A percentile compares a stretch with the other conserved stretches of the same genome.
Evolutionary conservation across 2,888 invertebrate species (phyloP).

Genomic region (Alloplasta piceator): DNA sequence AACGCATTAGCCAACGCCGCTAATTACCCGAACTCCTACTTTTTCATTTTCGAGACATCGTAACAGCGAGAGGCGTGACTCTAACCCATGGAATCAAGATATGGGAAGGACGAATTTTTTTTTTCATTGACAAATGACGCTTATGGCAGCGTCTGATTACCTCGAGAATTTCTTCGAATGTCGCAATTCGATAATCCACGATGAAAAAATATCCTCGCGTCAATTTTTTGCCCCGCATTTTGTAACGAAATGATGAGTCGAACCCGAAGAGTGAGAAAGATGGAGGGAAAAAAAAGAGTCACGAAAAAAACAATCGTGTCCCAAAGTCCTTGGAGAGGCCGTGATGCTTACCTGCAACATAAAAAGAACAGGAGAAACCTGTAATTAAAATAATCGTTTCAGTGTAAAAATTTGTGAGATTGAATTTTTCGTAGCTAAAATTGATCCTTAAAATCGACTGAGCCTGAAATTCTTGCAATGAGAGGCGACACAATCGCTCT

Average conservation of each 20-base stretch:
- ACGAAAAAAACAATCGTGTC: conserved; percentile 39
- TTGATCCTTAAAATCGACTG: conserved; percentile 44
- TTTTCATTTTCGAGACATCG: conserved; percentile 68
- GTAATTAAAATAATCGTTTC: conserved; percentile 59
- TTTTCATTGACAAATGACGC: conserved; percentile 60
- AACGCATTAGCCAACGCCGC: conserved; percentile 78
- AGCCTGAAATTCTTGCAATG: conserved; percentile 15
- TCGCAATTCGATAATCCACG: conserved; percentile 48
- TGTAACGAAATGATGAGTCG: conserved; percentile 27
- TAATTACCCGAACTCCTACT: conserved; percentile 74
- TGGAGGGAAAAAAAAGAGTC: conserved; percentile 22
- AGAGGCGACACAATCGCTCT: conserved; percentile 2
- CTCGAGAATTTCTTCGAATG: conserved; percentile 40
- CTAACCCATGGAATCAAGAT: conserved; percentile 18
- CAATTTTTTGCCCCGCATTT: conserved; percentile 25
- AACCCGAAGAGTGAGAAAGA: background rate
- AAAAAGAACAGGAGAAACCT: conserved; percentile 36
- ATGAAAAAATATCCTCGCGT: conserved; percentile 27
- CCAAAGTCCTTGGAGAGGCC: conserved; percentile 52
- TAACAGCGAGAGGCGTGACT: conserved; percentile 73
- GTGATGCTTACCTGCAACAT: conserved; percentile 66
- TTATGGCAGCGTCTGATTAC: conserved; percentile 38
- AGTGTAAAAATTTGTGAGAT: conserved; percentile 36
- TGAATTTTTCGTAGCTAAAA: conserved; percentile 47
- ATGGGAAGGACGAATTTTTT: conserved; percentile 66